Evolutionary conservation across 2,797 vertebrate genomes (phyloP).

Genomic region (Carapus acus): DNA sequence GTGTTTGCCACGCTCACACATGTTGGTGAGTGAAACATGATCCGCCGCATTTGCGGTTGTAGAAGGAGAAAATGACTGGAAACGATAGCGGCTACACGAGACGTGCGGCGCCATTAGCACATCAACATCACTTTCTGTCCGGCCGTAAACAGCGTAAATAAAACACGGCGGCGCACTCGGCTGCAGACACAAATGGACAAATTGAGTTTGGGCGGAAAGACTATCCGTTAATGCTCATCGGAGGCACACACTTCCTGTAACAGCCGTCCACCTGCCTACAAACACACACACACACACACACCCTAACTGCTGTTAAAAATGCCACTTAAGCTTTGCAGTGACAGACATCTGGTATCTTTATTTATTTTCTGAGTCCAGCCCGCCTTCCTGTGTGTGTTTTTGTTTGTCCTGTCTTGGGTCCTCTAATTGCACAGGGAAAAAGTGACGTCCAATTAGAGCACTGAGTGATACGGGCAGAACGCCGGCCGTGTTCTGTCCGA

Average conservation of each 20-base stretch:
- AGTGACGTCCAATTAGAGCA: slow-evolving; percentile 3
- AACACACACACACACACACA: too few relatives aligned
- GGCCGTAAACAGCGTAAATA: slow-evolving; percentile 27
- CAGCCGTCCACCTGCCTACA: too few relatives aligned
- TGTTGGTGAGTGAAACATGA: too few relatives aligned
- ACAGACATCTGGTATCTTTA: background rate
- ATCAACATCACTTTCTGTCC: background rate
- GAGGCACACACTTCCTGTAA: too few relatives aligned
- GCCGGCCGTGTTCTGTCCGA: background rate
- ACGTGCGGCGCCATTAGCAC: slow-evolving; percentile 46
- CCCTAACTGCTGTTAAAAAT: slow-evolving; percentile 8
- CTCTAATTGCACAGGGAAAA: background rate
- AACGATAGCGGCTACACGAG: slow-evolving; percentile 47
- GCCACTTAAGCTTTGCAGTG: background rate
- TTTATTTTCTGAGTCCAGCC: background rate
- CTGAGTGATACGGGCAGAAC: background rate
- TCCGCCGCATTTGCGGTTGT: too few relatives aligned
- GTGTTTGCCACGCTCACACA: too few relatives aligned
- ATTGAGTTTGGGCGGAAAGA: slow-evolving; percentile 34
- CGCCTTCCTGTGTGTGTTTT: slow-evolving; percentile 7
- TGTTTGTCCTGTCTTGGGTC: slow-evolving; percentile 12
- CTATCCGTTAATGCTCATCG: background rate
- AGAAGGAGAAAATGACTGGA: too few relatives aligned
- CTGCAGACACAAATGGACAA: slow-evolving; percentile 7
- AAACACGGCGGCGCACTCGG: slow-evolving; percentile 37